Evolutionary conservation across 2,888 invertebrate species (phyloP).

Genomic region (Drosophila neoperkinsi): DNA sequence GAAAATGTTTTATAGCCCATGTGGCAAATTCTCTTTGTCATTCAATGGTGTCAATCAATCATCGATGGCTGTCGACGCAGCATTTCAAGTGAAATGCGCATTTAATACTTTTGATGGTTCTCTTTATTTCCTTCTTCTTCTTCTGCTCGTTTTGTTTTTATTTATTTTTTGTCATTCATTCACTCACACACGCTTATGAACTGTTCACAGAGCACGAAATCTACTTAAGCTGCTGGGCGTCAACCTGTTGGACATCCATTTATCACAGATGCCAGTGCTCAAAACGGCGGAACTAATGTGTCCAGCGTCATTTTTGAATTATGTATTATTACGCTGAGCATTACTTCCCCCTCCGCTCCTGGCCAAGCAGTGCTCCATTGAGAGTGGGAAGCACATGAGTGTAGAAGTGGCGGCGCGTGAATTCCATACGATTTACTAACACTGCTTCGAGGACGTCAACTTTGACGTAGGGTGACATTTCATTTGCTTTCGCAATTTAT

Average conservation of each 20-base stretch:
- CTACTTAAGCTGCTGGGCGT: constrained; percentile 42
- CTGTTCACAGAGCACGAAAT: constrained; percentile 44
- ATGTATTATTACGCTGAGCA: constrained; percentile 60
- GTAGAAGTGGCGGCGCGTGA: constrained; percentile 52
- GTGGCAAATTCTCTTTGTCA: constrained; percentile 46
- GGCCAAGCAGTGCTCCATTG: not conserved
- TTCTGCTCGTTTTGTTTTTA: not conserved
- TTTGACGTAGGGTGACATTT: constrained; percentile 57
- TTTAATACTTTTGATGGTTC: constrained; percentile 46
- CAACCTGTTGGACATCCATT: constrained; percentile 69
- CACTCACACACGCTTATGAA: constrained; percentile 53
- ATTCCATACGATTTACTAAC: constrained; percentile 57
- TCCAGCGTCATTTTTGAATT: constrained; percentile 69
- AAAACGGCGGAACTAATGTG: constrained; percentile 76
- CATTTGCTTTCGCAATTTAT: constrained; percentile 60
- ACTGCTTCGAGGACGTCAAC: constrained; percentile 16
- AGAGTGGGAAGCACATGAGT: constrained; percentile 8
- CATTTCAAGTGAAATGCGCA: constrained; percentile 44
- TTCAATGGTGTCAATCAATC: constrained; percentile 52
- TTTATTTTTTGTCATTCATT: constrained; percentile 19
- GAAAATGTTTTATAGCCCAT: constrained; percentile 70
- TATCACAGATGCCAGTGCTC: constrained; percentile 59
- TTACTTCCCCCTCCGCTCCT: constrained; percentile 31
- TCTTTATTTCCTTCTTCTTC: not conserved
- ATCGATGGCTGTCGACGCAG: constrained; percentile 37